phyloP scores from a whole-genome alignment of 2,888 invertebrate genomes.

The Polyommatus icarus region DNA sequence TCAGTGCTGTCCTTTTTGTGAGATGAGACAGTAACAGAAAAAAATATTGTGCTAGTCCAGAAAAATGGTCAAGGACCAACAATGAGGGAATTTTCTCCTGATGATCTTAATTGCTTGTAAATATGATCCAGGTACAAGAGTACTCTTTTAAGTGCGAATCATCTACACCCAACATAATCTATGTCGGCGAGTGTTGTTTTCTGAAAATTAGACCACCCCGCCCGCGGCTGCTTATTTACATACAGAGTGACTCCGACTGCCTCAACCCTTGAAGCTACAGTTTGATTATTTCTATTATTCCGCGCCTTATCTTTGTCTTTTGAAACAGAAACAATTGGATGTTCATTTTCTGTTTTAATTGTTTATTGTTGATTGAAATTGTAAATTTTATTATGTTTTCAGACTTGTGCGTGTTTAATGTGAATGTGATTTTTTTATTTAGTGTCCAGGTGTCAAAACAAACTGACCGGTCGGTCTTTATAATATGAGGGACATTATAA shows the following conservation, averaged over 20 bases:
- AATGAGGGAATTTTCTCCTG: background rate
- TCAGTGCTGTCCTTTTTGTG: too few relatives aligned
- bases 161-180: constrained; percentile 45
- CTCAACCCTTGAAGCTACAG: constrained; percentile 49
- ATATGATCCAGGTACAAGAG: background rate
- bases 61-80: too few relatives aligned
- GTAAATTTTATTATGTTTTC: background rate
- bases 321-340: background rate
- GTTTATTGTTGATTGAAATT: background rate
- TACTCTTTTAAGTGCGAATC: background rate
- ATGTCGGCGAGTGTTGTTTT: constrained; percentile 58
- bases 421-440: too few relatives aligned
- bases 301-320: constrained; percentile 38
- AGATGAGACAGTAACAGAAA: too few relatives aligned
- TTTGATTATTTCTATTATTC: constrained; percentile 67
- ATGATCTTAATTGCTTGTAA: background rate
- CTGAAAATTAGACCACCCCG: constrained; percentile 62
- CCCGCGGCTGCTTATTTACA: constrained; percentile 60
- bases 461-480: too few relatives aligned
- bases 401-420: too few relatives aligned
- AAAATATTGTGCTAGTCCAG: too few relatives aligned
- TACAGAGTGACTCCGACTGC: constrained; percentile 58
- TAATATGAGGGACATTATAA: too few relatives aligned
- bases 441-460: too few relatives aligned
- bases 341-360: background rate